Evolutionary conservation across 1,140 invertebrate species (phyloP), one percentile per base, ranked within the genome.

Genomic region (Eumeta japonica): DNA sequence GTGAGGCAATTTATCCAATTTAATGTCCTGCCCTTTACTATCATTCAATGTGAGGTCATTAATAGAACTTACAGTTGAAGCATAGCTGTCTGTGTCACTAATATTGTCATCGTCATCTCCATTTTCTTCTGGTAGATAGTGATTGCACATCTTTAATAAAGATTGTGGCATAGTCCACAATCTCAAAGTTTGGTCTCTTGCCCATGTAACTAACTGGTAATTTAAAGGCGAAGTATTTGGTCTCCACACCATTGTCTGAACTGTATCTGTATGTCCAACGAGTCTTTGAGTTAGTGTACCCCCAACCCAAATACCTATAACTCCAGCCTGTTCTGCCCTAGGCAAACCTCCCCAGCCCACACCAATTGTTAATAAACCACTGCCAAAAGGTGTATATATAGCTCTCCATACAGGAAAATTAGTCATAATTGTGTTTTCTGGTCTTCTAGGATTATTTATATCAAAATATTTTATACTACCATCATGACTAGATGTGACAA

Each of bases 381-480:
- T 87, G 16, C 92, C 92, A 79, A 97, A 96, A 11, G 94, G 93
- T 19, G 90, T 92, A 57, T 90, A 94, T 60, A 90, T 83, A 5
- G 93, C 93, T 66, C 91, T 83, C 93, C 94, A 97, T 0, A 97
- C 92, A 3, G 94, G 93, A 27, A 89, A 88, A 48, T 85, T 83
- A 5, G 91, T 89, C 37, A 84, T 88, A 27, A 97, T 81, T 38
- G 87, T 83, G 70, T 83, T 89, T 59, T 94, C 90, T 7, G 88
- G 81, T 52, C 85, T 82, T 46, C 87, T 78, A 5, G 89, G 86
- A 81, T 88, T 91, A 27, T 82, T 87, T 7, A 90, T 88, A 67
- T 96, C 91, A 79, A 95, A 96, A 63, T 95, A 92, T 76, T 95
- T 95, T 2, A 97, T 92, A 28, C 90, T 91, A 45, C 89, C 88